Base-by-base conservation (phyloP, 1,140 invertebrate species). In the Bombus sibiricus region DNA sequence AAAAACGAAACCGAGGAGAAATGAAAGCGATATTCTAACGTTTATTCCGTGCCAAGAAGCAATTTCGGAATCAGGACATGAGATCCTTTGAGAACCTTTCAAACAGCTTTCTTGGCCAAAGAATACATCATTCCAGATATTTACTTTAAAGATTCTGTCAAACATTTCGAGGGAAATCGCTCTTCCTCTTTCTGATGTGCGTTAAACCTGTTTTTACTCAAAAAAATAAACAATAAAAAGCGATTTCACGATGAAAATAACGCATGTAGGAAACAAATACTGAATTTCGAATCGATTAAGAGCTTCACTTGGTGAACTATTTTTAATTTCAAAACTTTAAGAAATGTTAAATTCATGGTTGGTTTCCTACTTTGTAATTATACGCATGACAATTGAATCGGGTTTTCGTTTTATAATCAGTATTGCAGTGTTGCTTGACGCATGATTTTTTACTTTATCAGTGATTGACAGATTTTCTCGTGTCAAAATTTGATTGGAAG, bases 401-500 rank as follows among this genome's bases (percentile, higher is more conserved):
- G 78, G 25, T 85, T 68, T 75, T 79, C 64, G 75, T 79, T 71
- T 80, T 53, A 79, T 89, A 89, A 89, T 89, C 89, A 89, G 72
- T 84, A 69, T 43, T 64, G 47, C 57, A 57, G 1, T 22, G 57
- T 76, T 62, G 41, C 37, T 79, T 78, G 84, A 89, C 39, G 84
- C 47, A 80, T 89, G 85, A 86, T 76, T 89, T 81, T 89, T 85
- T 77, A 81, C 28, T 57, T 53, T 53, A 53, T 22, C 5, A 22
- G 18, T 53, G 18, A 53, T 53, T 53, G 18, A 22, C 6, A 53
- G 47, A 22, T 6, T 8, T 53, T 22, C 18, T 22, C 47, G 1
- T 53, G 18, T 22, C 18, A 53, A 53, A 22, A 22, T 22, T 18
- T 86, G 77, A 89, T 86, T 81, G 66, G 75, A 57, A 72, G 81